A percentile compares a stretch with the other conserved stretches of the same genome.
phyloP scores from a whole-genome alignment of 1,140 invertebrate genomes.

The Ylistrum balloti region DNA sequence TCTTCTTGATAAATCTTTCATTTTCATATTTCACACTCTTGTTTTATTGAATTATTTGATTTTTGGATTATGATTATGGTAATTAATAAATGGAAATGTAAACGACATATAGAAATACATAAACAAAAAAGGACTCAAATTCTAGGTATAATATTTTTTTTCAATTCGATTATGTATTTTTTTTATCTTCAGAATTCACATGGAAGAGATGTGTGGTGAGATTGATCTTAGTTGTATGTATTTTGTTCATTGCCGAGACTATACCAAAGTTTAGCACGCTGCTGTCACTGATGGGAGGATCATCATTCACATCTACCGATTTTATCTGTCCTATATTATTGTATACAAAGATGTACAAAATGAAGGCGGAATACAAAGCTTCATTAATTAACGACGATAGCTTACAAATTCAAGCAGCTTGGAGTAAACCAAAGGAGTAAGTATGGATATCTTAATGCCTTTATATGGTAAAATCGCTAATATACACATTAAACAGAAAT shows the following conservation, averaged over 20 bases:
- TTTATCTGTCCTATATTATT: slow-evolving; percentile 94
- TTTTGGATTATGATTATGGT: too few relatives aligned
- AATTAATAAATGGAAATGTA: too few relatives aligned
- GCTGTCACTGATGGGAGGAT: slow-evolving; percentile 92
- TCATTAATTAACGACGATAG: background rate
- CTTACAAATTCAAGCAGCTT: background rate
- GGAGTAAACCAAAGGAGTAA: background rate
- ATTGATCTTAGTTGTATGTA: slow-evolving; percentile 87
- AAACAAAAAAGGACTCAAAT: too few relatives aligned
- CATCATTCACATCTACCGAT: slow-evolving; percentile 91
- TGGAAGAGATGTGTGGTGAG: slow-evolving; percentile 89
- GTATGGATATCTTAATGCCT: too few relatives aligned
- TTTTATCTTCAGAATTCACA: slow-evolving; percentile 88
- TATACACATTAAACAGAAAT: too few relatives aligned
- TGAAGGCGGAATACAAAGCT: background rate
- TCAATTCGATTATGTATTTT: background rate
- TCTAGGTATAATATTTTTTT: too few relatives aligned
- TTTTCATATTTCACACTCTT: too few relatives aligned
- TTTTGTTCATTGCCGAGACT: slow-evolving; percentile 90
- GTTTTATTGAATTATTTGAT: too few relatives aligned
- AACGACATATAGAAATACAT: too few relatives aligned
- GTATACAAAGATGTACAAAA: slow-evolving; percentile 83
- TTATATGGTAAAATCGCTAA: too few relatives aligned
- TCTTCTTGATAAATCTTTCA: too few relatives aligned
- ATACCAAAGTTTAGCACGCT: slow-evolving; percentile 94